phyloP scores from a whole-genome alignment of 2,113 vertebrate genomes.

The Pterocles gutturalis region DNA sequence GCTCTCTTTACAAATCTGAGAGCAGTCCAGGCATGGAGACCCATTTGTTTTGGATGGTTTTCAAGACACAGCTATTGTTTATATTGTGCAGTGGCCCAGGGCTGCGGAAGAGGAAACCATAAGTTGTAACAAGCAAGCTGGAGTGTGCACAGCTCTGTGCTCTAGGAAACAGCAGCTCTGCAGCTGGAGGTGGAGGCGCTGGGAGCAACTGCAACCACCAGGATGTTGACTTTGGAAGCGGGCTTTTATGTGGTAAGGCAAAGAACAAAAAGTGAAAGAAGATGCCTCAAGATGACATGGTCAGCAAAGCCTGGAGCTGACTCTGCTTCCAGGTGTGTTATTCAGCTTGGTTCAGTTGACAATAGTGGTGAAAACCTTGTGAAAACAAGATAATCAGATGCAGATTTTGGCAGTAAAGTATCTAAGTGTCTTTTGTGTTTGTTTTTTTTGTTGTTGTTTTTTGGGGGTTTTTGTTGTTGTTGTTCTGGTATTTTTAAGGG shows the following conservation, averaged over 20 bases:
- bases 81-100: conserved; percentile 13
- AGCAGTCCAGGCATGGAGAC: not conserved
- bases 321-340: not conserved
- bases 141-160: not conserved
- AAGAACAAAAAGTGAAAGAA: not conserved
- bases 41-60: conserved; percentile 50
- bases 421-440: too few relatives aligned
- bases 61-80: conserved; percentile 66
- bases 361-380: not conserved
- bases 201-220: not conserved
- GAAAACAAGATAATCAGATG: not conserved
- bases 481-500: not conserved
- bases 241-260: not conserved
- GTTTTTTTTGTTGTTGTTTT: too few relatives aligned
- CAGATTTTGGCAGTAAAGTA: not conserved
- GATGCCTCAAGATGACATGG: not conserved
- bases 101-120: conserved; percentile 39
- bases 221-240: not conserved
- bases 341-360: not conserved
- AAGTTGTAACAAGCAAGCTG: not conserved
- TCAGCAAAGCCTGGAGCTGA: not conserved
- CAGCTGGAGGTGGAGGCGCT: not conserved
- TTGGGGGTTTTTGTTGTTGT: too few relatives aligned
- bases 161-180: conserved; percentile 1
- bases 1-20: conserved; percentile 39